A percentile compares a stretch with the other conserved stretches of the same genome.
These are phyloP conservation scores for Coccyzus lansbergi DNA, from an alignment of 2,797 vertebrate species.

Conservation along the genomic window DNA sequence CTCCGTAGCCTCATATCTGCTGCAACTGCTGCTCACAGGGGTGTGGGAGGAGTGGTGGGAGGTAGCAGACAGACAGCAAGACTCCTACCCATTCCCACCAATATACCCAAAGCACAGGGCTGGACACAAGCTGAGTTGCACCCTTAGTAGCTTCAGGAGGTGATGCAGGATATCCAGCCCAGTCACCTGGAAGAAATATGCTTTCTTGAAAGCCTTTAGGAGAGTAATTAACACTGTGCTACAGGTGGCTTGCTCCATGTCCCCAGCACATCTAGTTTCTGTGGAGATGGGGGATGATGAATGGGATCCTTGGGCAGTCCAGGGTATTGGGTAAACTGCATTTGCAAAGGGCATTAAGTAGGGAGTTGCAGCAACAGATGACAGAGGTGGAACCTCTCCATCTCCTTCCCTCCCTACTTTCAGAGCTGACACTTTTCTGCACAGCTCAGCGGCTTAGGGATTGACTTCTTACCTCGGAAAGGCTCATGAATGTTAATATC, in stretches of 20 bases:
- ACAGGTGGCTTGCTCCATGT: not conserved
- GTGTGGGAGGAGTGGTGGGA: not conserved
- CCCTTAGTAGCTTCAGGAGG: not conserved
- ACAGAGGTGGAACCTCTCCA: not conserved
- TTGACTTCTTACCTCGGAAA: conserved; percentile 3
- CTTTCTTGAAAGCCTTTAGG: not conserved
- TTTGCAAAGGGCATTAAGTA: not conserved
- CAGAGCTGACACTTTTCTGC: not conserved
- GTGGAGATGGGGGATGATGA: not conserved
- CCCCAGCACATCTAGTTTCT: not conserved
- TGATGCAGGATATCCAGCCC: not conserved
- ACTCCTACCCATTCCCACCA: not conserved
- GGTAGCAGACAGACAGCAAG: not conserved
- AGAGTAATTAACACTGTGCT: not conserved
- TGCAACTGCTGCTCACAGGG: not conserved
- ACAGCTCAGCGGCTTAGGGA: conserved; percentile 1
- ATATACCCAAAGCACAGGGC: not conserved
- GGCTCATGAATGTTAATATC: conserved; percentile 38
- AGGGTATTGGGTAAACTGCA: not conserved
- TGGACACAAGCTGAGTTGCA: not conserved
- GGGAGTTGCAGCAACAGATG: not conserved
- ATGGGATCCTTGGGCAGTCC: not conserved
- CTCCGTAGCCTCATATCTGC: fast-evolving
- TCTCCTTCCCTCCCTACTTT: not conserved
- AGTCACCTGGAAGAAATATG: not conserved